phyloP scores from a whole-genome alignment of 2,888 invertebrate species.

The Pharmacophagus antenor region DNA sequence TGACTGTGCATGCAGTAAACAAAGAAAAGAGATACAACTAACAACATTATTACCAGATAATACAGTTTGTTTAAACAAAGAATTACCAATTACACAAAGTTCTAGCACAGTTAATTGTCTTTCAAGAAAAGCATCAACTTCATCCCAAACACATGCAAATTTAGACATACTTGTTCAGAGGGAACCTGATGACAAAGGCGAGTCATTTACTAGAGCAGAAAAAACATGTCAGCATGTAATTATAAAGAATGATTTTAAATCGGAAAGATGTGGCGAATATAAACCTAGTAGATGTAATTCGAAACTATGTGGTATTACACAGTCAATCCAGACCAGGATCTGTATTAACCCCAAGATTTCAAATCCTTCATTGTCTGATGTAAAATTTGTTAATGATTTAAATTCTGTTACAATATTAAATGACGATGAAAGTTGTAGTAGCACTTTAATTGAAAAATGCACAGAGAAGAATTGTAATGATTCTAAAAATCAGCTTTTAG shows the following conservation, averaged over 20 bases:
- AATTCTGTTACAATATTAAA: conserved; percentile 52
- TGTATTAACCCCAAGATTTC: conserved; percentile 68
- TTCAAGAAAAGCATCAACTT: conserved; percentile 46
- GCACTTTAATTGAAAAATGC: neutral
- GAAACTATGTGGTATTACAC: conserved; percentile 49
- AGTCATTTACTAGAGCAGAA: conserved; percentile 36
- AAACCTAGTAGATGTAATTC: conserved; percentile 8
- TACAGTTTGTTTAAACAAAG: conserved; percentile 32
- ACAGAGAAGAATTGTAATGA: neutral
- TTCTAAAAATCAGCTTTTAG: conserved; percentile 18
- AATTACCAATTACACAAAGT: conserved; percentile 32
- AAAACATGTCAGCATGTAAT: conserved; percentile 24
- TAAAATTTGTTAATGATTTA: conserved; percentile 52
- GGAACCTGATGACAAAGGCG: conserved; percentile 39
- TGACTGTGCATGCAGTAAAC: conserved; percentile 28
- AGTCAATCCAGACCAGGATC: conserved; percentile 69
- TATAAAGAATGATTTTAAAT: conserved; percentile 12
- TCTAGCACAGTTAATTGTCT: conserved; percentile 23
- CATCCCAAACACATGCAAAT: conserved; percentile 59
- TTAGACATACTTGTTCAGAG: conserved; percentile 44
- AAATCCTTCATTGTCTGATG: conserved; percentile 63
- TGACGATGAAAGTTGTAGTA: conserved; percentile 36
- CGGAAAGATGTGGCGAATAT: conserved; percentile 9
- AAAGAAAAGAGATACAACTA: conserved; percentile 28
- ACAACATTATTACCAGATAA: conserved; percentile 30